A percentile compares a stretch with the other conserved stretches of the same genome.
Evolutionary conservation across 1,140 invertebrate genomes (phyloP).

Genomic region (Caenorhabditis tropicalis): DNA sequence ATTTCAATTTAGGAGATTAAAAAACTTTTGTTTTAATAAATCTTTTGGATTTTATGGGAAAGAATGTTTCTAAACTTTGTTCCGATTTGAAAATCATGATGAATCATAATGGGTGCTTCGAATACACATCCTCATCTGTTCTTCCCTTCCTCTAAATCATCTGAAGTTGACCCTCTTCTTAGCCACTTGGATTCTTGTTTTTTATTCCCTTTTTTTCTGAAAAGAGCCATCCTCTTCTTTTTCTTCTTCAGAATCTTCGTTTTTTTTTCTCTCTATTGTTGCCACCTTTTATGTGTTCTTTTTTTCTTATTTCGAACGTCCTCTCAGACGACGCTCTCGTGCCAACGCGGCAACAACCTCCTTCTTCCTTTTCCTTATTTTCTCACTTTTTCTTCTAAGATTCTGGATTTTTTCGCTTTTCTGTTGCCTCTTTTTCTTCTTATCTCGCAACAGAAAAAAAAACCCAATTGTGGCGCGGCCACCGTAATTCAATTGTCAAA

Average conservation of each 20-base stretch:
- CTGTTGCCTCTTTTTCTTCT: slow-evolving; percentile 18
- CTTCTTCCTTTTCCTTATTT: slow-evolving; percentile 16
- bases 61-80: too few relatives aligned
- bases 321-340: background rate
- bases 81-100: too few relatives aligned
- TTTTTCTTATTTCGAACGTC: slow-evolving; percentile 22
- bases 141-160: too few relatives aligned
- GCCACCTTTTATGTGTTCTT: background rate
- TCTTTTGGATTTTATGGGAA: too few relatives aligned
- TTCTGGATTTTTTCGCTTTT: background rate
- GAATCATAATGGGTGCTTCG: too few relatives aligned
- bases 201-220: background rate
- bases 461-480: slow-evolving; percentile 26
- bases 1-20: background rate
- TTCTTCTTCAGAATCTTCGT: slow-evolving; percentile 8
- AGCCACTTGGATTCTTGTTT: background rate
- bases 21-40: too few relatives aligned
- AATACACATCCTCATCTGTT: too few relatives aligned
- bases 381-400: slow-evolving; percentile 12
- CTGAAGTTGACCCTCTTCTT: background rate
- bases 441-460: background rate
- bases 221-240: slow-evolving; percentile 3
- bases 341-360: background rate
- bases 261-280: background rate
- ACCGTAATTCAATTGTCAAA: slow-evolving; percentile 37